Evolutionary conservation across 2,113 vertebrate genomes (phyloP), one percentile per base, ranked within the genome.

Genomic region (Ochotona curzoniae): DNA sequence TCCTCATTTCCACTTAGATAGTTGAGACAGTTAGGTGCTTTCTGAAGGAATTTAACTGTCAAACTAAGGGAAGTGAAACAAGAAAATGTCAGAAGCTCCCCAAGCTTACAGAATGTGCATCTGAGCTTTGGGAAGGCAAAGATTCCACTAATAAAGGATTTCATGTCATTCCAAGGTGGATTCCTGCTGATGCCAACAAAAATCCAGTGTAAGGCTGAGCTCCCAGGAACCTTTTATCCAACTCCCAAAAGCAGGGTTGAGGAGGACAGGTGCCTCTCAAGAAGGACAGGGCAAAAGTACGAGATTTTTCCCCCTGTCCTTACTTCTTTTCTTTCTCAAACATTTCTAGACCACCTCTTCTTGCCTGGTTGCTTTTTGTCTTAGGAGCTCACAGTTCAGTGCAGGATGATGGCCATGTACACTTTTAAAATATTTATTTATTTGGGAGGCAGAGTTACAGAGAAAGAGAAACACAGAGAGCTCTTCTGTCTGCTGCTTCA

Each of bases 101-200:
- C 54, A 74, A 49, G 10, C 25, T 86, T 63, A 64, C 11, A 84
- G 78, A 73, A 74, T 64, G 38, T 70, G 32, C 35, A 9, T 54
- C 60, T 86, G 49, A 25, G n/a, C 35, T 94, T 83, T 89, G 88
- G 51, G 64, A 86, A 95, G 60, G 23, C 93, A 26, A 92, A 38
- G 64, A 32, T 85, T 93, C 47, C 63, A 44, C 87, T 87, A 90
- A 80, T 2, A 63, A 23, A 71, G 13, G 49, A 83, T 20, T 83
- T 64, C 38, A n/a, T 28, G 61, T 75, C 76, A 51, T 89, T 83
- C 25, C 44, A 57, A 87, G 66, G 14, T 51, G 54, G 20, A 20
- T 49, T 79, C 20, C 32, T 79, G 57, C 11, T 12, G 49, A 4
- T 75, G 83, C 6, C 30, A 71, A 49, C 11, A 32, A 54, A 85